Evolutionary conservation across 2,888 invertebrate genomes (phyloP), one percentile per base, ranked within the genome.

Genomic region (Dicroscelio sp.): DNA sequence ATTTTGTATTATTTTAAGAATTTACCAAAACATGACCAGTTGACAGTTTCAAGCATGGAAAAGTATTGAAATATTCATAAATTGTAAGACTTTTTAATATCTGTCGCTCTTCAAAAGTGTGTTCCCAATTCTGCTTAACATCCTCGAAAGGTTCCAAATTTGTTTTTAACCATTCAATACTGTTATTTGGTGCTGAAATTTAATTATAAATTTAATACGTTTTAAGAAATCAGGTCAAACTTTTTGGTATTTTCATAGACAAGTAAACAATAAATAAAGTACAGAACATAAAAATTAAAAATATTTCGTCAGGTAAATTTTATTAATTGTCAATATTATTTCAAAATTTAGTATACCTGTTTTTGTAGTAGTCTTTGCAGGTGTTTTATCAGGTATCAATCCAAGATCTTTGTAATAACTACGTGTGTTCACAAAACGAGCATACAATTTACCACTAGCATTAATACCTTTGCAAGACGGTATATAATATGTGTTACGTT

Each of bases 361-460:
- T 60, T 23, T 6, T n/a, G n/a, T 5, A 55, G 10, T 55, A n/a
- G n/a, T 10, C 10, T 55, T n/a, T 17, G n/a, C n/a, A n/a, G n/a
- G n/a, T n/a, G n/a, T n/a, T n/a, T 31, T 75, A 5, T 65, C 27
- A 31, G 25, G 52, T 27, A 67, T 60, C 14, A 80, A 2, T 38
- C 58, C 58, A 33, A 73, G 12, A 20, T 84, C 48, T 75, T 38
- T 60, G 25, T 33, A 84, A 52, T 63, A 17, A 23, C 17, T 12
- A 14, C 84, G 30, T 10, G 63, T 14, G 43, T 84, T 84, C 20
- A 71, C 31, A 55, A 71, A 83, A 5, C 71, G n/a, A 2, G 23
- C 31, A 48, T 83, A 71, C 43, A 83, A 71, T 60, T 71, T 83
- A 3, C 71, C 83, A 83, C 83, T 60, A 2, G 83, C 71, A 31